These are phyloP conservation scores for Trissolcus basalis DNA, from an alignment of 1,140 invertebrate genomes.

Conservation along the genomic window DNA sequence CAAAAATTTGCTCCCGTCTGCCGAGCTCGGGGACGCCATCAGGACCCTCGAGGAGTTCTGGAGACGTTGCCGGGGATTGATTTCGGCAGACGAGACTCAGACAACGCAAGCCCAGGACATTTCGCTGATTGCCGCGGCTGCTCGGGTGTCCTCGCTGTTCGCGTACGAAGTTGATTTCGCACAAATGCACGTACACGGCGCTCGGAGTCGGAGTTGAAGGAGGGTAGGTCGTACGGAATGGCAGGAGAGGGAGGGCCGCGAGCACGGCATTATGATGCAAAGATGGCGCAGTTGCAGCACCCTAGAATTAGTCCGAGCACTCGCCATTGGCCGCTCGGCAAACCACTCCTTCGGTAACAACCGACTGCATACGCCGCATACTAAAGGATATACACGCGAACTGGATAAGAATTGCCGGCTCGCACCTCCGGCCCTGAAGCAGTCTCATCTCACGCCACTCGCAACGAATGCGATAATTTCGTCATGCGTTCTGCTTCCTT, in stretches of 20 bases:
- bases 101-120: slow-evolving; percentile 53
- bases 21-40: no score
- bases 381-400: slow-evolving; percentile 74
- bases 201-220: slow-evolving; percentile 20
- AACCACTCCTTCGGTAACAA: slow-evolving; percentile 77
- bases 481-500: slow-evolving; percentile 26
- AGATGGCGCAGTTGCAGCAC: slow-evolving; percentile 76
- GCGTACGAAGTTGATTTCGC: slow-evolving; percentile 44
- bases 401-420: slow-evolving; percentile 68
- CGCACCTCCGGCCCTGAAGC: slow-evolving; percentile 60
- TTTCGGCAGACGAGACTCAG: slow-evolving; percentile 72
- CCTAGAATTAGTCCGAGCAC: slow-evolving; percentile 76
- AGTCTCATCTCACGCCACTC: slow-evolving; percentile 36
- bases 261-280: slow-evolving; percentile 76
- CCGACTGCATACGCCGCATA: slow-evolving; percentile 76
- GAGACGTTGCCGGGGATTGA: no score
- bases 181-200: slow-evolving; percentile 24
- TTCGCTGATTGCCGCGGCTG: no score
- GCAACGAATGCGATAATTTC: slow-evolving; percentile 21
- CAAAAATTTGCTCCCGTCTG: no score
- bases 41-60: no score
- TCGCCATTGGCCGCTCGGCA: slow-evolving; percentile 75
- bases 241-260: slow-evolving; percentile 62
- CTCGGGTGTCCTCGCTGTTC: background rate
- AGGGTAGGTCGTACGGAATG: slow-evolving; percentile 55